Conservation (phyloP, 2,113 vertebrate species). For the Heliornis fulica region DNA sequence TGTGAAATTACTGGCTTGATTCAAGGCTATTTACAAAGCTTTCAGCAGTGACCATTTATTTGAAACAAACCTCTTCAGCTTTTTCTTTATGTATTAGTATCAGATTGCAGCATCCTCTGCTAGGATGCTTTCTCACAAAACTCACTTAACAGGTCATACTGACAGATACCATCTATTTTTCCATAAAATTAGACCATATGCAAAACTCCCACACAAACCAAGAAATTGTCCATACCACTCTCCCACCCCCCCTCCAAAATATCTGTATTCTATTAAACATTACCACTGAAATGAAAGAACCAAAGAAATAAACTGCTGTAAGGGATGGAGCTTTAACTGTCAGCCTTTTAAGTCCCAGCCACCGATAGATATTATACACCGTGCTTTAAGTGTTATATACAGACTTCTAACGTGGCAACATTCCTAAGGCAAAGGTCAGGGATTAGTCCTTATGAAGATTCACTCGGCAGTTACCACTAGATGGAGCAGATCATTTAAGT, state of each 20-base stretch:
- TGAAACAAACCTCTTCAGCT: not conserved
- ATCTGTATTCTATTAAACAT: not conserved
- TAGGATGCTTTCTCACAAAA: not conserved
- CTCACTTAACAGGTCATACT: not conserved
- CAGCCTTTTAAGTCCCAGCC: not conserved
- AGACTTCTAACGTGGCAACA: not conserved
- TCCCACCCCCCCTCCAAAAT: not conserved
- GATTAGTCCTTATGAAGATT: not conserved
- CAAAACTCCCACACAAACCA: not conserved
- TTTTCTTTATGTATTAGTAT: not conserved
- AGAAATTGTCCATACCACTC: not conserved
- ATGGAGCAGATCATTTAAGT: conserved; percentile 10
- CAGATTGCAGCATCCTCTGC: not conserved
- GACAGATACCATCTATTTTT: not conserved
- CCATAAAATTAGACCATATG: not conserved
- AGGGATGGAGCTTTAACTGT: not conserved
- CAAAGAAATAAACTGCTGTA: not conserved
- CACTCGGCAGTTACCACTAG: not conserved
- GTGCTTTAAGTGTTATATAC: not conserved
- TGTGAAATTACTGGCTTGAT: not conserved
- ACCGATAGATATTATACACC: not conserved
- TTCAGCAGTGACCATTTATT: not conserved
- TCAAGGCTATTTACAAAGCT: not conserved
- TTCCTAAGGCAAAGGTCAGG: not conserved
- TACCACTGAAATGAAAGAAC: not conserved